Conservation (phyloP, 2,888 invertebrate species). For the Plemyria rubiginata region DNA sequence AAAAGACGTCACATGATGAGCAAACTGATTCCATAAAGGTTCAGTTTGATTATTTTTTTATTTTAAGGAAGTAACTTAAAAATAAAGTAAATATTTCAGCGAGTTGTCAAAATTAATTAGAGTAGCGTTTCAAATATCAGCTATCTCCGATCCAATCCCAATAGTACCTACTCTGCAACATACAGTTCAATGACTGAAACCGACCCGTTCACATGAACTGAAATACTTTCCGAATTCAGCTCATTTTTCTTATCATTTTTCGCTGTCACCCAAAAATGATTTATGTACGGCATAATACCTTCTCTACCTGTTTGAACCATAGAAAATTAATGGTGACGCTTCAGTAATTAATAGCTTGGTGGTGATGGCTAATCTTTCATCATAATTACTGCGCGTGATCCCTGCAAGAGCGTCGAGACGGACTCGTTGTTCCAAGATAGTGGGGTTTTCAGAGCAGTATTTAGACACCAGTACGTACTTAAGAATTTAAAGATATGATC, state of each 20-base stretch:
- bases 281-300: constrained; percentile 30
- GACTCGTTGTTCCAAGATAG: neutral
- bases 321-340: constrained; percentile 58
- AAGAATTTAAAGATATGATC: constrained; percentile 32
- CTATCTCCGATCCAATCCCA: no score
- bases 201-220: neutral
- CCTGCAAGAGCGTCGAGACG: neutral
- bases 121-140: no score
- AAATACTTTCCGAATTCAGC: constrained; percentile 1
- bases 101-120: no score
- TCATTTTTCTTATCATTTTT: constrained; percentile 32
- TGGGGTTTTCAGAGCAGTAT: neutral
- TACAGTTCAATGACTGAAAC: constrained; percentile 1
- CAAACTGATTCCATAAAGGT: no score
- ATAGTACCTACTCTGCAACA: neutral
- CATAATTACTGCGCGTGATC: constrained; percentile 38
- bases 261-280: constrained; percentile 36
- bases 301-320: constrained; percentile 48
- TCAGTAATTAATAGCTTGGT: constrained; percentile 61
- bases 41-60: no score
- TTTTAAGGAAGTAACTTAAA: no score
- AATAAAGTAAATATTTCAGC: no score
- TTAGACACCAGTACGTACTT: neutral
- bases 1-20: no score
- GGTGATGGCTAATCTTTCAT: constrained; percentile 48